A percentile compares a stretch with the other conserved stretches of the same genome.
These are phyloP conservation scores for Corynorhinus townsendii DNA, from an alignment of 2,113 vertebrate species.

Conservation along the genomic window DNA sequence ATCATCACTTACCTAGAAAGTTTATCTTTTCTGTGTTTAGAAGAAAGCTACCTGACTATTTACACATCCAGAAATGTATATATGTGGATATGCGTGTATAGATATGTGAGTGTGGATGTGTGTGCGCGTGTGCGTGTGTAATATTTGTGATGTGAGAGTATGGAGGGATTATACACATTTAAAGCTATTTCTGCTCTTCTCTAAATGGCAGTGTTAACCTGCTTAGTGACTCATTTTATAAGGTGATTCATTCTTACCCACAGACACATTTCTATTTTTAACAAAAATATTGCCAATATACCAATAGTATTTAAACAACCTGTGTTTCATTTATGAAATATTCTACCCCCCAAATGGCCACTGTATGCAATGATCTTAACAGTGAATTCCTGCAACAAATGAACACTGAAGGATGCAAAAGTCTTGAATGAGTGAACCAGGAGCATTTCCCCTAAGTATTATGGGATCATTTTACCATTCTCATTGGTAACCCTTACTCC, in stretches of 20 bases:
- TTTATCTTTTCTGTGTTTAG: conserved; percentile 24
- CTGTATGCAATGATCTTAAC: neutral
- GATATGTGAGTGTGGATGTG: no score
- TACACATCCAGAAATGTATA: neutral
- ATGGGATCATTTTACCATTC: neutral
- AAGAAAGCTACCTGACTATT: neutral
- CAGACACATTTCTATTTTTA: conserved; percentile 42
- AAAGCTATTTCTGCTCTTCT: conserved; percentile 30
- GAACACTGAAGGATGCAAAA: neutral
- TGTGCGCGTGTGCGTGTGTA: rapidly evolving
- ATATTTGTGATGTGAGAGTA: neutral
- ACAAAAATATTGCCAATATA: neutral
- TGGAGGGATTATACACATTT: conserved; percentile 24
- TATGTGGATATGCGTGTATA: no score
- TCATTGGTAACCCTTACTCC: neutral
- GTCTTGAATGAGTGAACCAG: neutral
- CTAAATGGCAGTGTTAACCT: conserved; percentile 45
- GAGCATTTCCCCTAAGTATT: neutral
- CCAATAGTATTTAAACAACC: conserved; percentile 20
- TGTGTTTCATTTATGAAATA: conserved; percentile 28
- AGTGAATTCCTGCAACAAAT: neutral
- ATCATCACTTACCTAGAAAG: neutral
- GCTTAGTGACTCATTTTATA: conserved; percentile 54
- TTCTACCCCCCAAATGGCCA: neutral
- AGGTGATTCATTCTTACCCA: conserved; percentile 64